phyloP scores from a whole-genome alignment of 2,113 vertebrate species.

The Platysternon megacephalum region DNA sequence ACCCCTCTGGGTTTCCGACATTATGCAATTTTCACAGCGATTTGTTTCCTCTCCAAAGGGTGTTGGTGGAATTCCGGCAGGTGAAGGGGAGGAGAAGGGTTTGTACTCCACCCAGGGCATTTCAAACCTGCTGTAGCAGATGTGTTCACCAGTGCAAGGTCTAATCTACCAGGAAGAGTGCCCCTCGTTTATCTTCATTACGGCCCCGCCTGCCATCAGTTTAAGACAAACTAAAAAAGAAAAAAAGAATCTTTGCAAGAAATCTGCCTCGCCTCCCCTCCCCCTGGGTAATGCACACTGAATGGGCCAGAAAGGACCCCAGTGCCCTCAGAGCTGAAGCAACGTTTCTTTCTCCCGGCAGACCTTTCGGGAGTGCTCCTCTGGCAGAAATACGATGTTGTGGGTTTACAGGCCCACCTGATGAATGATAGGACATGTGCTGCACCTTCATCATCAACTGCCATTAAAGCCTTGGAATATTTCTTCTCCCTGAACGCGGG shows the following conservation, averaged over 20 bases:
- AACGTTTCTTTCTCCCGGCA: background rate
- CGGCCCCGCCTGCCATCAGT: conserved; percentile 54
- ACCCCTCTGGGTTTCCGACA: background rate
- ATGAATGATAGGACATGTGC: background rate
- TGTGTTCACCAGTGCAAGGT: background rate
- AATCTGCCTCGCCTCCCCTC: background rate
- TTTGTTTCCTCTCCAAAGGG: background rate
- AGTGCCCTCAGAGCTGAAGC: background rate
- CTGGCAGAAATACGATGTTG: background rate
- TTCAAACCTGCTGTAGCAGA: background rate
- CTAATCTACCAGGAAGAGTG: conserved; percentile 15
- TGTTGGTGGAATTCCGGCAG: conserved; percentile 41
- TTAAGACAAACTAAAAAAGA: background rate
- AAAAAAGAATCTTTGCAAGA: conserved; percentile 27
- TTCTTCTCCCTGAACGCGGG: background rate
- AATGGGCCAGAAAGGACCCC: background rate
- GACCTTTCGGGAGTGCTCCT: background rate
- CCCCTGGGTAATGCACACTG: background rate
- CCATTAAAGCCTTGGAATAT: background rate
- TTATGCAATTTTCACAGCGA: background rate
- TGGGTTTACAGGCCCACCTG: background rate
- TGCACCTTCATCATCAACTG: background rate
- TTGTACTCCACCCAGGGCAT: conserved; percentile 19
- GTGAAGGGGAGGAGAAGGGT: conserved; percentile 10
- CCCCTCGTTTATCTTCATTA: conserved; percentile 66